Evolutionary conservation across 2,888 invertebrate genomes (phyloP).

Genomic region (Emmelina monodactyla): DNA sequence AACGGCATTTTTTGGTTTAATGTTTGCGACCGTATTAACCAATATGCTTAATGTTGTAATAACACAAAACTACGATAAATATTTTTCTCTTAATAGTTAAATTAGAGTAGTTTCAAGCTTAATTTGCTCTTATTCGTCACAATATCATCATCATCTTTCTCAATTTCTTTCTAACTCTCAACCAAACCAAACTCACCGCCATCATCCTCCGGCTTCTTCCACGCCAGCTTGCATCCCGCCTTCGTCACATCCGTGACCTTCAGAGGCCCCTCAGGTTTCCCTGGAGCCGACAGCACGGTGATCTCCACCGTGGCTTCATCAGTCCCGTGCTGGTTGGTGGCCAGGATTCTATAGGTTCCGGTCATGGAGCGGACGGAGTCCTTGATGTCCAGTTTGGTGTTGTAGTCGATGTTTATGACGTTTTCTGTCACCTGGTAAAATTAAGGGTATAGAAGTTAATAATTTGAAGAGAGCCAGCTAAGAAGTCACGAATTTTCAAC

Average conservation of each 20-base stretch:
- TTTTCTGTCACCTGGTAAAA: conserved; percentile 74
- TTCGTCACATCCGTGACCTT: conserved; percentile 90
- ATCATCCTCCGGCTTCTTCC: conserved; percentile 95
- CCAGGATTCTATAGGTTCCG: conserved; percentile 88
- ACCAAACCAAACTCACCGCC: conserved; percentile 81
- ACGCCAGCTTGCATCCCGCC: conserved; percentile 87
- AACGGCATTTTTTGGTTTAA: no score
- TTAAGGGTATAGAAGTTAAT: no score
- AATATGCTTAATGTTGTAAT: no score
- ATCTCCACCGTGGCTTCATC: conserved; percentile 95
- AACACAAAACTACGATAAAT: no score
- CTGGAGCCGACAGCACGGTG: conserved; percentile 83
- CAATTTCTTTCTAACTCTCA: no score
- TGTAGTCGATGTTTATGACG: conserved; percentile 88
- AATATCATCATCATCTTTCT: no score
- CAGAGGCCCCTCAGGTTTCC: conserved; percentile 88
- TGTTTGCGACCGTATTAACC: no score
- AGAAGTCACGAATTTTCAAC: no score
- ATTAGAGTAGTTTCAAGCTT: no score
- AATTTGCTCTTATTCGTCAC: no score
- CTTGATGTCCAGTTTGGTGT: conserved; percentile 84
- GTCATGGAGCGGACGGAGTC: conserved; percentile 85
- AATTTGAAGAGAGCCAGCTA: no score
- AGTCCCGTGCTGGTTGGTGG: conserved; percentile 89
- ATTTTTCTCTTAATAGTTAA: no score